Percentiles rank a stretch among this genome's conserved stretches.
Conservation (phyloP, 2,113 vertebrate genomes). For the Aptenodytes patagonicus region DNA sequence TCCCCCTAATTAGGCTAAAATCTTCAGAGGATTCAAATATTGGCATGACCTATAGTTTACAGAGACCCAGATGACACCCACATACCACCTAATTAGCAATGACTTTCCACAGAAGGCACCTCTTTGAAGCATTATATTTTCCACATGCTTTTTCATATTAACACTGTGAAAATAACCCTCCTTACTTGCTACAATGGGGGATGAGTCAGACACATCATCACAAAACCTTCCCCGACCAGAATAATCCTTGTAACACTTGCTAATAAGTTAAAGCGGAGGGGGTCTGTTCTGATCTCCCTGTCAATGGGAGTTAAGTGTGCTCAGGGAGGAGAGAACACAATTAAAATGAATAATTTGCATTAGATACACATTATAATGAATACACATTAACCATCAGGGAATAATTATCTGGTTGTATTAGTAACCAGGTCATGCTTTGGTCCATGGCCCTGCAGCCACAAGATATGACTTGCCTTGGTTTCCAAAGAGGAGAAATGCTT, state of each 20-base stretch:
- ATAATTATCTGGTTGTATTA: slow-evolving; percentile 23
- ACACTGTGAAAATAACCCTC: slow-evolving; percentile 28
- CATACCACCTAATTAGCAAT: slow-evolving; percentile 46
- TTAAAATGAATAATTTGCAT: slow-evolving; percentile 32
- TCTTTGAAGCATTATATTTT: slow-evolving; percentile 43
- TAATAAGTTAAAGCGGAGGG: slow-evolving; percentile 32
- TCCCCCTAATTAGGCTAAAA: background rate
- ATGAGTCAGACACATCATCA: slow-evolving; percentile 53
- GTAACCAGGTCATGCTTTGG: slow-evolving; percentile 11
- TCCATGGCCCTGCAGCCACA: background rate
- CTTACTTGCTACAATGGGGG: slow-evolving; percentile 12
- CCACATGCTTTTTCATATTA: slow-evolving; percentile 48
- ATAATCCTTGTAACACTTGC: slow-evolving; percentile 26
- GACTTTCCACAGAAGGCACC: slow-evolving; percentile 37
- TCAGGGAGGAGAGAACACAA: slow-evolving; percentile 4
- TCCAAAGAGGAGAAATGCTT: background rate
- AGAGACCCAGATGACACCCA: slow-evolving; percentile 47
- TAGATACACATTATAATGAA: slow-evolving; percentile 4
- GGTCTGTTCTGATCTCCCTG: background rate
- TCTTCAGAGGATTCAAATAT: slow-evolving; percentile 55
- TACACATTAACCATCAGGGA: background rate
- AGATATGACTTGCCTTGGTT: background rate
- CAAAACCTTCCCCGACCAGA: background rate
- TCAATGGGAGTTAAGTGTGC: slow-evolving; percentile 20
- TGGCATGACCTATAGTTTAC: slow-evolving; percentile 60